Conservation (phyloP, 2,797 vertebrate genomes). For the Lepilemur ruficaudatus region DNA sequence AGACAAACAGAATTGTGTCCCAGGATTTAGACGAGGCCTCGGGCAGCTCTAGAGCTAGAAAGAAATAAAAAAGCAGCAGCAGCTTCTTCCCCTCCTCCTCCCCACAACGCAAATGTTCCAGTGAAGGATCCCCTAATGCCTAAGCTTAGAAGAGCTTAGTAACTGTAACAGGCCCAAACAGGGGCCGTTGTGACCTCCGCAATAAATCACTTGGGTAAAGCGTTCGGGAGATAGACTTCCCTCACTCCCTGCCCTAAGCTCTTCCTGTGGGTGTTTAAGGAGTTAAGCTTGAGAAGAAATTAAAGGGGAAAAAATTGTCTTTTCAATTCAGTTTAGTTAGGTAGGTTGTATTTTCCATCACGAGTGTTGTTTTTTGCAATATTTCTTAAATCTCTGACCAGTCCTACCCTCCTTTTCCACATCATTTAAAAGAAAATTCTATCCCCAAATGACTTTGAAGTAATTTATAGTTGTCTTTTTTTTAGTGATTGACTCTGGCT, state of each 20-base stretch:
- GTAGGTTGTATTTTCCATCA: background rate
- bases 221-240: background rate
- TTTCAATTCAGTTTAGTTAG: slow-evolving; percentile 26
- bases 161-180: slow-evolving; percentile 61
- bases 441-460: background rate
- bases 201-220: background rate
- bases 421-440: background rate
- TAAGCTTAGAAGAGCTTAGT: slow-evolving; percentile 72
- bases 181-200: slow-evolving; percentile 33
- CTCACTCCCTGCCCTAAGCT: background rate
- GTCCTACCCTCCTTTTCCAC: background rate
- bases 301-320: background rate
- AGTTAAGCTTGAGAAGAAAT: background rate
- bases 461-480: slow-evolving; percentile 16
- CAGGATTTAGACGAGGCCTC: slow-evolving; percentile 77
- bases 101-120: slow-evolving; percentile 20
- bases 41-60: slow-evolving; percentile 75
- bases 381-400: background rate
- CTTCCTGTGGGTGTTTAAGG: background rate
- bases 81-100: background rate
- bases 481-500: background rate
- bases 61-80: background rate
- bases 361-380: background rate
- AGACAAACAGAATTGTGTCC: slow-evolving; percentile 73
- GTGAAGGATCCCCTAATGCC: slow-evolving; percentile 56